Evolutionary conservation across 2,888 invertebrate species (phyloP).

Genomic region (Arctia plantaginis): DNA sequence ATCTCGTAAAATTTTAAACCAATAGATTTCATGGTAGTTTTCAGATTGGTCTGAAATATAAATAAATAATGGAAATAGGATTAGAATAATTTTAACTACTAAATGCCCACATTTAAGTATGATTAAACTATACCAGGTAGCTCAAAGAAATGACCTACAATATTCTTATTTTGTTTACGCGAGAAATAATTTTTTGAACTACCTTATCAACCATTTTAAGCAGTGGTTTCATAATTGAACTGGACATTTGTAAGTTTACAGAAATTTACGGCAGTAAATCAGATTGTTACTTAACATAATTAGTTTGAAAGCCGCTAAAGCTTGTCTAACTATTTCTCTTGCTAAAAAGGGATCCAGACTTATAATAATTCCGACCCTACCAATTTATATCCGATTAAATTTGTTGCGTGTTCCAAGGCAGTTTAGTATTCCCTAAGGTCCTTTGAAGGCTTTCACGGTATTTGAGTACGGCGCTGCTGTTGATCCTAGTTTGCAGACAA

Average conservation of each 20-base stretch:
- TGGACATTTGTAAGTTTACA: background rate
- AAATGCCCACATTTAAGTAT: too few species aligned
- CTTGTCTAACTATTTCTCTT: background rate
- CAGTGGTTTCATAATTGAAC: background rate
- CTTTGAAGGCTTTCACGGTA: constrained; percentile 2
- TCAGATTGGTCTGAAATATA: background rate
- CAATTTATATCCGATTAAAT: constrained; percentile 6
- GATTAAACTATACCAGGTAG: too few species aligned
- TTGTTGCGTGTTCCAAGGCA: constrained; percentile 1
- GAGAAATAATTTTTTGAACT: background rate
- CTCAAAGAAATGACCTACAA: background rate
- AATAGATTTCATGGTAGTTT: background rate
- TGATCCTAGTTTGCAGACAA: background rate
- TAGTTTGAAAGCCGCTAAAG: background rate
- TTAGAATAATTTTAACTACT: too few species aligned
- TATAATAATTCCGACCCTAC: constrained; percentile 4
- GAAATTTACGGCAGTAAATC: background rate
- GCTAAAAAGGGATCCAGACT: background rate
- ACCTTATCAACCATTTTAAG: background rate
- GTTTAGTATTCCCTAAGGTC: constrained; percentile 6
- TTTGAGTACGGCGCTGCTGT: background rate
- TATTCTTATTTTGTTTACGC: background rate
- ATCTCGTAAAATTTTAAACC: too few species aligned
- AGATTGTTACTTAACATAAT: background rate
- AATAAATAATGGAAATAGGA: background rate